A percentile compares a stretch with the other conserved stretches of the same genome.
Conservation (phyloP, 2,888 invertebrate genomes). For the Oscheius sp. region DNA sequence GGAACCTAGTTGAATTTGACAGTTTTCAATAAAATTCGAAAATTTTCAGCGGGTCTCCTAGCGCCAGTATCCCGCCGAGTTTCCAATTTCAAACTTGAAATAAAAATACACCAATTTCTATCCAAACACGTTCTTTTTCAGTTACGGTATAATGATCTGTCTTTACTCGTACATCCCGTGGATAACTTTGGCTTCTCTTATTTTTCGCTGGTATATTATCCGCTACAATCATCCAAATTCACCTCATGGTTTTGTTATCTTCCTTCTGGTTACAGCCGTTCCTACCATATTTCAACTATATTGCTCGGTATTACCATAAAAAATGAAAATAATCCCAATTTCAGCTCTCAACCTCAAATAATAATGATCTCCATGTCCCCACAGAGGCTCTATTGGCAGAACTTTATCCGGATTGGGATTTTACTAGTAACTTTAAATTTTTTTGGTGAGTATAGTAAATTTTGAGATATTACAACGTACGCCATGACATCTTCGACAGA, state of each 20-base stretch:
- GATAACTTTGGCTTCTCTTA: neutral
- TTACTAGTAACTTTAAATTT: neutral
- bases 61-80: too few relatives aligned
- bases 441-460: neutral
- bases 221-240: neutral
- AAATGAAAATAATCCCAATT: too few relatives aligned
- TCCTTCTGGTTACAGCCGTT: neutral
- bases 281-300: neutral
- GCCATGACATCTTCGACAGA: neutral
- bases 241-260: neutral
- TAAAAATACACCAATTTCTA: too few relatives aligned
- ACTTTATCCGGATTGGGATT: neutral
- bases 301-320: neutral
- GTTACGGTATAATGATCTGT: neutral
- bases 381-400: neutral
- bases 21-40: too few relatives aligned
- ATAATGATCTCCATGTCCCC: too few relatives aligned
- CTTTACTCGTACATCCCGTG: constrained; percentile 2
- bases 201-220: neutral
- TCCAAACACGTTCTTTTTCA: too few relatives aligned
- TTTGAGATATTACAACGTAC: neutral
- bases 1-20: too few relatives aligned
- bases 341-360: too few relatives aligned
- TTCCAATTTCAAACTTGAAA: too few relatives aligned
- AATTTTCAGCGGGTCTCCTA: too few relatives aligned